phyloP scores from a whole-genome alignment of 1,140 invertebrate species.

The Drosophila pallidifrons region DNA sequence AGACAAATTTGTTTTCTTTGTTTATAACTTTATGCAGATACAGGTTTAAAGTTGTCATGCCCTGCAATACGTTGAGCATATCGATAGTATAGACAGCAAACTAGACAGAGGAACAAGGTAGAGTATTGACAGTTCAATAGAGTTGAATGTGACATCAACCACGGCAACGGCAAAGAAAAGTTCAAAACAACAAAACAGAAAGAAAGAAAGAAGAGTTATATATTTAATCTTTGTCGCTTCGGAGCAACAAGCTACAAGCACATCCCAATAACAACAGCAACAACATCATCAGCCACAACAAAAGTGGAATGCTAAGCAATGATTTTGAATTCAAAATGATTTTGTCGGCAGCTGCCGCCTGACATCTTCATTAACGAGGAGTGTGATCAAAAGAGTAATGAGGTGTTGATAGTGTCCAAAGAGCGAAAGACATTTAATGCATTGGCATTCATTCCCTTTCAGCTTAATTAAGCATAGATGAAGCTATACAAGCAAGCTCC shows the following conservation, averaged over 20 bases:
- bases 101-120: slow-evolving; percentile 6
- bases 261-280: slow-evolving; percentile 6
- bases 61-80: slow-evolving; percentile 23
- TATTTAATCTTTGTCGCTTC: slow-evolving; percentile 82
- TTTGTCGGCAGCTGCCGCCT: slow-evolving; percentile 58
- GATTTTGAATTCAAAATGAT: slow-evolving; percentile 73
- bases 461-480: slow-evolving; percentile 15
- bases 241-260: slow-evolving; percentile 36
- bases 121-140: slow-evolving; percentile 30
- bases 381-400: slow-evolving; percentile 84
- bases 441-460: slow-evolving; percentile 9
- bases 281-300: slow-evolving; percentile 28
- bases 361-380: slow-evolving; percentile 84
- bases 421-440: slow-evolving; percentile 25
- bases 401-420: slow-evolving; percentile 81
- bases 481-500: not conserved
- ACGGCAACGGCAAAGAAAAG: slow-evolving; percentile 21
- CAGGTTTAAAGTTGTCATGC: slow-evolving; percentile 56
- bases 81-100: not conserved
- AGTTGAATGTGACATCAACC: not conserved
- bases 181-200: slow-evolving; percentile 25
- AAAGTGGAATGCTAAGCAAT: slow-evolving; percentile 71
- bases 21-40: slow-evolving; percentile 82
- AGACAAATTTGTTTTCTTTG: slow-evolving; percentile 84
- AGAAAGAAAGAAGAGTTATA: slow-evolving; percentile 52